Conservation (phyloP, 2,113 vertebrate genomes). For the Sinocyclocheilus rhinocerous region DNA sequence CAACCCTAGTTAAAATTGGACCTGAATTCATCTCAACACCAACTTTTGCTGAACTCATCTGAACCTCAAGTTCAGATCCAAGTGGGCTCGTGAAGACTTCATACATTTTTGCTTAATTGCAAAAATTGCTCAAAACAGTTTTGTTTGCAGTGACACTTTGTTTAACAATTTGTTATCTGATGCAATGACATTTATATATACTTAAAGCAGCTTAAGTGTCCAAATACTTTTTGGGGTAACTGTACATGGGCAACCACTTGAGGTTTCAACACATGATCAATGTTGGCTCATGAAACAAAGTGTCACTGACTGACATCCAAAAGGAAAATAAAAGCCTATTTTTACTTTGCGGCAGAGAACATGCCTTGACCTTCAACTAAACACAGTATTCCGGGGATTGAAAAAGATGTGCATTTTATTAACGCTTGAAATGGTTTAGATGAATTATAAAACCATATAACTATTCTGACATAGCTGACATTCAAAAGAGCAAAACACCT, state of each 20-base stretch:
- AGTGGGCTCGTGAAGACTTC: neutral
- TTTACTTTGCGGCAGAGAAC: neutral
- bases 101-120: neutral
- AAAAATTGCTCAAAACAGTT: neutral
- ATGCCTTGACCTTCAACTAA: neutral
- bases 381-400: no score
- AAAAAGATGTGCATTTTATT: no score
- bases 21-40: neutral
- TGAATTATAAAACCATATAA: neutral
- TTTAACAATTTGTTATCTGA: no score
- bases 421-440: no score
- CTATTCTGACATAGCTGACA: neutral
- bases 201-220: neutral
- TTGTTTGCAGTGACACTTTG: no score
- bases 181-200: neutral
- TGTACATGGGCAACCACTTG: neutral
- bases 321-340: neutral
- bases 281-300: neutral
- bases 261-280: neutral
- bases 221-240: neutral
- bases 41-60: neutral
- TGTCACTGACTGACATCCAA: neutral
- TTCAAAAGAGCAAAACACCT: neutral
- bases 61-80: neutral
- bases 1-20: neutral